Base-by-base conservation (phyloP, 2,888 invertebrate genomes). In the Rutpela maculata region DNA sequence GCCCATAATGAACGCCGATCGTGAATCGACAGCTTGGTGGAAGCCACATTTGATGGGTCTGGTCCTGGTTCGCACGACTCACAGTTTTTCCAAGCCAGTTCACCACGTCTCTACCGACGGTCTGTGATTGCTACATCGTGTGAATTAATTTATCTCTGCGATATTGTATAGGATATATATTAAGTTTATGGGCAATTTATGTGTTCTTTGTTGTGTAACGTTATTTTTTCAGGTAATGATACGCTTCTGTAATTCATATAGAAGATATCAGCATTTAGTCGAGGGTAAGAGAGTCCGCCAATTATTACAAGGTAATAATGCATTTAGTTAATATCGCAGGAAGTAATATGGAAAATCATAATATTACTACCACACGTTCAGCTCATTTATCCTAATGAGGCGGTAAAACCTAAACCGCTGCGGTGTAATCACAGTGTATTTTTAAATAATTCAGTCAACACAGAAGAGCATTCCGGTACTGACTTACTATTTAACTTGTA, bases 161-260 rank as follows among this genome's bases (percentile, higher is more conserved):
- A 72, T 26, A 72, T 72, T 55, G 38, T 72, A 63, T 50, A 67
- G 57, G 62, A 66, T 70, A 55, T 65, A 56, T 59, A 59, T 60
- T 63, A 69, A 22, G 63, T 63, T 67, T 74, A 75, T 69, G 76
- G 78, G 73, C 78, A 83, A 84, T 83, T 82, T 82, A 74, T 79
- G 75, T 78, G 79, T 71, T 81, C 79, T 81, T 76, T 76, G 80
- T 79, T 79, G 80, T 81, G 80, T 79, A 80, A 82, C 82, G 80
- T 78, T 81, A 79, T 80, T 83, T 78, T 71, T 78, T 80, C 78
- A 67, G 69, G 73, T 78, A 80, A 82, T 84, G 77, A 83, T 80
- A 79, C 71, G 78, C 78, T 76, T 62, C 75, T 73, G 81, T 77
- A 77, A 81, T 79, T 78, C 76, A 35, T 72, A 55, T 22, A 72